Evolutionary conservation across 2,797 vertebrate genomes (phyloP).

Genomic region (Sylvilagus floridanus): DNA sequence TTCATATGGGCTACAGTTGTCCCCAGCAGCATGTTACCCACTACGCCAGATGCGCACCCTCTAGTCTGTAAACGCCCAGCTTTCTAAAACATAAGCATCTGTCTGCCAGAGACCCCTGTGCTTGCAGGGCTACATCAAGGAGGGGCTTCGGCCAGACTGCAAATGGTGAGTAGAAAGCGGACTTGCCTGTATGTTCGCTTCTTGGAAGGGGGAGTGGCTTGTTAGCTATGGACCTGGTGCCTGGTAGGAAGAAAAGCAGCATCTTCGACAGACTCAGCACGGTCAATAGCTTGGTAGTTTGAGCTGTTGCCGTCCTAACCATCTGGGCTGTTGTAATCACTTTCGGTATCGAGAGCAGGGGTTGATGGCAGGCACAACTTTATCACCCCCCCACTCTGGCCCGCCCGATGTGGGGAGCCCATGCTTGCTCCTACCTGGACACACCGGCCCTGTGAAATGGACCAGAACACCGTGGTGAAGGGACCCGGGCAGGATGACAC

Average conservation of each 20-base stretch:
- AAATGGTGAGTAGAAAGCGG: background rate
- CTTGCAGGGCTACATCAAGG: background rate
- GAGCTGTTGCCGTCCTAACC: background rate
- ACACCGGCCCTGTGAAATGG: background rate
- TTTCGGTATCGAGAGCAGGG: background rate
- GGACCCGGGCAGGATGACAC: background rate
- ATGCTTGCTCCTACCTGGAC: background rate
- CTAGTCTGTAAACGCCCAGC: background rate
- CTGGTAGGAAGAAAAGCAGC: background rate
- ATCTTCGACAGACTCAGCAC: too few species aligned
- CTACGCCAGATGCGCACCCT: too few species aligned
- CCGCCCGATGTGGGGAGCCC: background rate
- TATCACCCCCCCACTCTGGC: background rate
- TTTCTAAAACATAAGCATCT: background rate
- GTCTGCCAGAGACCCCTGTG: background rate
- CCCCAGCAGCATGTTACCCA: too few species aligned
- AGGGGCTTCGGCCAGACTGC: background rate
- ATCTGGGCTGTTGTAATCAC: background rate
- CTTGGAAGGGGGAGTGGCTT: background rate
- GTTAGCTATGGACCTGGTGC: background rate
- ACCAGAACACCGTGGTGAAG: background rate
- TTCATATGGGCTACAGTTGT: too few species aligned
- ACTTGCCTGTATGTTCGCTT: background rate
- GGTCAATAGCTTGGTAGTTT: background rate
- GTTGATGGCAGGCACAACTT: accelerated